Evolutionary conservation across 2,797 vertebrate species (phyloP).

Genomic region (Acanthiza pusilla): DNA sequence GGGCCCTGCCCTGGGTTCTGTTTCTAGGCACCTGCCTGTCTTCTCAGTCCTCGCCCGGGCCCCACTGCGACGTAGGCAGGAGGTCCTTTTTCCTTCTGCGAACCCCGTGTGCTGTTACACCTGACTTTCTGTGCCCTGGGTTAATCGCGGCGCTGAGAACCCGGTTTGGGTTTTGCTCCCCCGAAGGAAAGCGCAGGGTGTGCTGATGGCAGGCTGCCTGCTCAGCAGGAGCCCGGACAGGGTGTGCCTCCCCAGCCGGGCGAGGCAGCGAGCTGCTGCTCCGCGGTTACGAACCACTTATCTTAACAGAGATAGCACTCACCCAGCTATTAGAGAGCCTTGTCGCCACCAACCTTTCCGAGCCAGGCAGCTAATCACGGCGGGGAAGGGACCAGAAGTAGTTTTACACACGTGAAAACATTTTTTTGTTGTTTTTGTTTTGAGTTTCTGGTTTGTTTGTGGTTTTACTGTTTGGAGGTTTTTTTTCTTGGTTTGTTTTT

Average conservation of each 20-base stretch:
- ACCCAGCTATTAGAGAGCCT: rapidly evolving
- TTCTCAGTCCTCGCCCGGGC: rapidly evolving
- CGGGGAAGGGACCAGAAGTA: rapidly evolving
- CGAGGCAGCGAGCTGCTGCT: not conserved
- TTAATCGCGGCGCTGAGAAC: not conserved
- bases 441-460: not conserved
- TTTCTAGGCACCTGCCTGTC: rapidly evolving
- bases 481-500: not conserved
- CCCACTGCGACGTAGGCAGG: not conserved
- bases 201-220: too few species aligned
- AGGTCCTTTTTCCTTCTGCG: rapidly evolving
- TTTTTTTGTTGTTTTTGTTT: not conserved
- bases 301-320: not conserved
- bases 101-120: rapidly evolving
- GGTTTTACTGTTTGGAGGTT: rapidly evolving
- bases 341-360: not conserved
- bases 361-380: too few species aligned
- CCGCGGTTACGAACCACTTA: rapidly evolving
- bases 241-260: not conserved
- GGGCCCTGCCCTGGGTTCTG: rapidly evolving
- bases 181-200: too few species aligned
- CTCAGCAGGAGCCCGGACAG: too few species aligned
- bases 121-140: rapidly evolving
- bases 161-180: rapidly evolving
- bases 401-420: not conserved